Evolutionary conservation across 35 echinoderm and acorn worm genomes (phyloP).

Genomic region (Apostichopus californicus): DNA sequence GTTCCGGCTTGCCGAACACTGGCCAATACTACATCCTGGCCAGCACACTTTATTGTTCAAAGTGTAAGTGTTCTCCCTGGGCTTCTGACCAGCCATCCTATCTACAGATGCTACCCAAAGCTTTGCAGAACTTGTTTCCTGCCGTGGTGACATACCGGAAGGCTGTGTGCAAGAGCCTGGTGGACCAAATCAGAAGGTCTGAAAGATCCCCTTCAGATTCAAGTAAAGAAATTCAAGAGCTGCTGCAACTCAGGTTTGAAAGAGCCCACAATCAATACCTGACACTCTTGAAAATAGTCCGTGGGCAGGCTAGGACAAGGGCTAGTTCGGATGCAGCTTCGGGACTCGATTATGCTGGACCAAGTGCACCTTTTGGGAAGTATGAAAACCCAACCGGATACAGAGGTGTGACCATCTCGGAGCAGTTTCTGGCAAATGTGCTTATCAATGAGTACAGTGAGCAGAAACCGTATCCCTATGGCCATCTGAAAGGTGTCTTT

Average conservation of each 20-base stretch:
- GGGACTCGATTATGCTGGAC: neutral
- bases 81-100: conserved; percentile 19
- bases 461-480: conserved; percentile 3
- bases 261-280: conserved; percentile 11
- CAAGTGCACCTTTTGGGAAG: conserved; percentile 5
- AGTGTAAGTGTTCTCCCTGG: conserved; percentile 16
- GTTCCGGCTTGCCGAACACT: conserved; percentile 1
- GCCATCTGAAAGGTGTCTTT: neutral
- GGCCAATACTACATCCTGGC: conserved; percentile 27
- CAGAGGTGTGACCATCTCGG: neutral
- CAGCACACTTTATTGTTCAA: neutral
- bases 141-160: conserved; percentile 39
- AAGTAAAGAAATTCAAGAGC: conserved; percentile 3
- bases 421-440: neutral
- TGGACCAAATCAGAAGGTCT: neutral
- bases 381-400: neutral
- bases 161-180: conserved; percentile 31
- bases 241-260: neutral
- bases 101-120: conserved; percentile 9
- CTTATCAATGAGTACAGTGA: neutral
- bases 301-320: neutral
- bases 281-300: neutral
- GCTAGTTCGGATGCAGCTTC: neutral
- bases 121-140: conserved; percentile 29
- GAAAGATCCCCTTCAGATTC: neutral